Percentiles rank a stretch among this genome's conserved stretches.
Evolutionary conservation across 2,797 vertebrate species (phyloP).

Genomic region (Chelmon rostratus): DNA sequence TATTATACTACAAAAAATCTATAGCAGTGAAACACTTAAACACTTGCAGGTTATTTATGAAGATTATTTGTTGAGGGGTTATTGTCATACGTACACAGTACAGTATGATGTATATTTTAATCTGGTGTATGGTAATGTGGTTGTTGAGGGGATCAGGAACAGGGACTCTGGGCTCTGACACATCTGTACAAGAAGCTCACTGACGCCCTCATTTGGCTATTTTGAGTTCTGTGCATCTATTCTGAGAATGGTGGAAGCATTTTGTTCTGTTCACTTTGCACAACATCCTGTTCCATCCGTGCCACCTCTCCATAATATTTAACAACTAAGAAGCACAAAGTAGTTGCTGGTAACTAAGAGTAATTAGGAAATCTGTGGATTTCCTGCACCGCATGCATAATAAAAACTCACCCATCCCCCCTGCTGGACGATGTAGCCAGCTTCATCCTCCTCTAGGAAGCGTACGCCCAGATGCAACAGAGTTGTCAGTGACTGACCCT

Average conservation of each 20-base stretch:
- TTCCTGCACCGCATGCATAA: neutral
- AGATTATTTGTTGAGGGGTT: neutral
- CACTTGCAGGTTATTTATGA: neutral
- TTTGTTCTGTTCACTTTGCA: neutral
- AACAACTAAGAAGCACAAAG: neutral
- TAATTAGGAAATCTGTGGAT: neutral
- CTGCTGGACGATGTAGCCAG: constrained; percentile 91
- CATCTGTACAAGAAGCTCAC: constrained; percentile 43
- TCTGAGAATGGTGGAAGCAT: neutral
- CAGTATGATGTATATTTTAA: neutral
- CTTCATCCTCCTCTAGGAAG: constrained; percentile 90
- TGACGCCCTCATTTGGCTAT: constrained; percentile 63
- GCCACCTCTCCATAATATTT: neutral
- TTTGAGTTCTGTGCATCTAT: neutral
- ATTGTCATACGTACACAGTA: neutral
- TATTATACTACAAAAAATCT: neutral
- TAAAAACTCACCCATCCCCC: constrained; percentile 95
- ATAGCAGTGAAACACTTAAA: neutral
- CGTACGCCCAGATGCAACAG: constrained; percentile 89
- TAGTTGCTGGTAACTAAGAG: neutral
- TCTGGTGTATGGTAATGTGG: neutral
- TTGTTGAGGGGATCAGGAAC: neutral
- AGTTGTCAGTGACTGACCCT: constrained; percentile 84
- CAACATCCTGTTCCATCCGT: neutral
- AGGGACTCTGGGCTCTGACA: neutral